Evolutionary conservation across 2,113 vertebrate genomes (phyloP).

Genomic region (Stomatorhinus ivindoensis): DNA sequence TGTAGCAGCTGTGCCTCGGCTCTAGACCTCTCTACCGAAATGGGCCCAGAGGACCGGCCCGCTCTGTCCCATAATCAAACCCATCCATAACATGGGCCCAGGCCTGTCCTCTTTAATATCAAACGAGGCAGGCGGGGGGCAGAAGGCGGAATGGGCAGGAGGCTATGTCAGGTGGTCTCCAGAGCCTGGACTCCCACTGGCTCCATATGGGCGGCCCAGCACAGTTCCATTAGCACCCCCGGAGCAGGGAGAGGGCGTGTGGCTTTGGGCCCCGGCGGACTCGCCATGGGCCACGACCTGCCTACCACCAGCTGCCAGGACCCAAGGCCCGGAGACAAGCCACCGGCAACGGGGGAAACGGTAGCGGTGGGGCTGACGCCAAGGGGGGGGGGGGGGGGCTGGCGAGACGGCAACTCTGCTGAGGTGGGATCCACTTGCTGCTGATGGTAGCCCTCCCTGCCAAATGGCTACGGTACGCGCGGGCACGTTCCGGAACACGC

Average conservation of each 20-base stretch:
- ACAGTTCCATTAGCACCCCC: slow-evolving; percentile 60
- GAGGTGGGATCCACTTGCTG: neutral
- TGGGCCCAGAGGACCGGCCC: slow-evolving; percentile 16
- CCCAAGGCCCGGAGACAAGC: slow-evolving; percentile 37
- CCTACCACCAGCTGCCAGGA: slow-evolving; percentile 62
- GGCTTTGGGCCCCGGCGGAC: slow-evolving; percentile 48
- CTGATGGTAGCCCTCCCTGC: neutral
- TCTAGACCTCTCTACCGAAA: slow-evolving; percentile 11
- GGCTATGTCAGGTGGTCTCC: slow-evolving; percentile 49
- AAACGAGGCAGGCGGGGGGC: slow-evolving; percentile 39
- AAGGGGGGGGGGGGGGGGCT: neutral
- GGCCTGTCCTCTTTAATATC: slow-evolving; percentile 58
- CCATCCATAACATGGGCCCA: slow-evolving; percentile 35
- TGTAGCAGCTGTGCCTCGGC: slow-evolving; percentile 2
- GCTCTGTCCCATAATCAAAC: slow-evolving; percentile 23
- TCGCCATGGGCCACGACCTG: slow-evolving; percentile 65
- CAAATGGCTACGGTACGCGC: neutral
- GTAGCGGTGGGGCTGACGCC: neutral
- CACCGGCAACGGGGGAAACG: slow-evolving; percentile 8
- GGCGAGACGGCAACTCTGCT: neutral
- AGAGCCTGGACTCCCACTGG: slow-evolving; percentile 49
- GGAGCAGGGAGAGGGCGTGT: slow-evolving; percentile 39
- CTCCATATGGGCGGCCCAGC: slow-evolving; percentile 62
- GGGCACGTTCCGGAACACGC: neutral
- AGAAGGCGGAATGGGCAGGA: slow-evolving; percentile 34